These are phyloP conservation scores for Pectinophora gossypiella DNA, from an alignment of 1,140 invertebrate genomes.

Conservation along the genomic window DNA sequence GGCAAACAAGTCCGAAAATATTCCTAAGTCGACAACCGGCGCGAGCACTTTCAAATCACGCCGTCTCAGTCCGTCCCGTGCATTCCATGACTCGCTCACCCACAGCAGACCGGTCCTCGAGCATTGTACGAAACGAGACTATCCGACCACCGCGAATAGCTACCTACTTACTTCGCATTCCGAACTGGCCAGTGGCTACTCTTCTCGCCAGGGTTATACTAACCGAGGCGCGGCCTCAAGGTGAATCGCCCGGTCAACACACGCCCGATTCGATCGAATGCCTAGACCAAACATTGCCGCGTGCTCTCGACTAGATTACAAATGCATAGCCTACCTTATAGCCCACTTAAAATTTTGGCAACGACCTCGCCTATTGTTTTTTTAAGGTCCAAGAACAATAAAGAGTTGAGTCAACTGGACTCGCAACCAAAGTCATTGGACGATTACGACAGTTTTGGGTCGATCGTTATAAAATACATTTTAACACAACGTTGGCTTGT, in stretches of 20 bases:
- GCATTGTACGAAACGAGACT: slow-evolving; percentile 60
- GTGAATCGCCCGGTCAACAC: slow-evolving; percentile 69
- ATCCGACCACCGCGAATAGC: slow-evolving; percentile 45
- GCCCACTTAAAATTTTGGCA: slow-evolving; percentile 21
- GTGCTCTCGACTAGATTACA: no score
- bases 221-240: slow-evolving; percentile 66
- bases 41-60: slow-evolving; percentile 66
- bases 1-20: slow-evolving; percentile 23
- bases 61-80: slow-evolving; percentile 56
- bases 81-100: slow-evolving; percentile 72
- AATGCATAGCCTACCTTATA: no score
- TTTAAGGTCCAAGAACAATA: slow-evolving; percentile 17
- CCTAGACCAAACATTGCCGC: slow-evolving; percentile 66
- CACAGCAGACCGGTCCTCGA: slow-evolving; percentile 68
- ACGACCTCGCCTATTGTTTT: slow-evolving; percentile 29
- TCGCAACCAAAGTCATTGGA: neutral
- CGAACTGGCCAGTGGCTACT: slow-evolving; percentile 27
- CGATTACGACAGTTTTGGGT: neutral
- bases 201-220: slow-evolving; percentile 45
- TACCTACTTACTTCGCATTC: slow-evolving; percentile 25
- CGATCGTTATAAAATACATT: neutral
- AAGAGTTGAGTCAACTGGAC: slow-evolving; percentile 13
- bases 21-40: slow-evolving; percentile 43
- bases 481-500: no score
- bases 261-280: slow-evolving; percentile 55